Evolutionary conservation across 2,113 vertebrate genomes (phyloP).

Genomic region (Passerina amoena): DNA sequence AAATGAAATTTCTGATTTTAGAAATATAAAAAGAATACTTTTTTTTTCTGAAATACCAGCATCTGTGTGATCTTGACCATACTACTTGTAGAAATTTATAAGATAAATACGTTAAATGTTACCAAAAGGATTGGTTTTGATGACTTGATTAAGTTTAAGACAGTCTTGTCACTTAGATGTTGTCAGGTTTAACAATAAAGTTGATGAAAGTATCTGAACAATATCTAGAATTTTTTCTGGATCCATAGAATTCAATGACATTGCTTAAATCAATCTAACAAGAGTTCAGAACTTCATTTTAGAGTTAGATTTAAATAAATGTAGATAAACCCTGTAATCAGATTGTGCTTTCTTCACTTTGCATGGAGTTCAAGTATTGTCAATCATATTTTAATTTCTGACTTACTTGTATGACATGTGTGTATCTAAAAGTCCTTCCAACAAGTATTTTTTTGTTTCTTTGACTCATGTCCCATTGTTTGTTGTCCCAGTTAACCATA

Average conservation of each 20-base stretch:
- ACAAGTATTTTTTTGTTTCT: neutral
- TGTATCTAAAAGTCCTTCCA: neutral
- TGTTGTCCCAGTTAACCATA: neutral
- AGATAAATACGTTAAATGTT: neutral
- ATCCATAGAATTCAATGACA: neutral
- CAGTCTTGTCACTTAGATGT: neutral
- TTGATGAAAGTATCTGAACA: neutral
- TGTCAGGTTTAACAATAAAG: neutral
- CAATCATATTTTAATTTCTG: neutral
- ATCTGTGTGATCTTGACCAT: neutral
- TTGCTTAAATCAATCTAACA: neutral
- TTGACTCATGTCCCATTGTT: neutral
- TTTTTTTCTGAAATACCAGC: neutral
- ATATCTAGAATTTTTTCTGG: neutral
- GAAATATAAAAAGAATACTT: neutral
- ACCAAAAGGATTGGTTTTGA: neutral
- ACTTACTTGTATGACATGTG: neutral
- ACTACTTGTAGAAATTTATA: neutral
- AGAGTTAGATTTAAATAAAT: neutral
- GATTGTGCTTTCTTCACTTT: neutral
- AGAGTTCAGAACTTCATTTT: neutral
- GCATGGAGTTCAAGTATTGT: neutral
- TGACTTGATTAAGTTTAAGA: neutral
- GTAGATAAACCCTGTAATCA: neutral
- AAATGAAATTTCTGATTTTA: neutral